Conservation (phyloP, 2,113 vertebrate genomes). For the Phainopepla nitens region DNA sequence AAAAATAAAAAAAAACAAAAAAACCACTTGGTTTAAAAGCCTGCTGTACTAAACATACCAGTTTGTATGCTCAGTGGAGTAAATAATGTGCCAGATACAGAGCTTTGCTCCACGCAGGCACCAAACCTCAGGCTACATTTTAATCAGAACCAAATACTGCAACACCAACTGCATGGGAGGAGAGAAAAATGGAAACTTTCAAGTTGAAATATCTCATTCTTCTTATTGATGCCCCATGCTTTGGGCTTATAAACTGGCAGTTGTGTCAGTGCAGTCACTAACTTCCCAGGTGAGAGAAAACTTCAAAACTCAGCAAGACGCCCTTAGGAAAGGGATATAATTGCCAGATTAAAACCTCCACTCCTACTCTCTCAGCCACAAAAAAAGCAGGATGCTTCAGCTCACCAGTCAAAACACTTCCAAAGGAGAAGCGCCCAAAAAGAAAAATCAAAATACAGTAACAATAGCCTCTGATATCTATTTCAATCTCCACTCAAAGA, state of each 20-base stretch:
- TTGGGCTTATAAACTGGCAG: neutral
- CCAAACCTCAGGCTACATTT: neutral
- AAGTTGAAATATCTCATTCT: neutral
- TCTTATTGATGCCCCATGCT: neutral
- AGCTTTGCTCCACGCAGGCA: neutral
- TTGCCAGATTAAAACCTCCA: conserved; percentile 20
- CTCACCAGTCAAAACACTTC: neutral
- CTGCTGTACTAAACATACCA: neutral
- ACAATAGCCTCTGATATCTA: neutral
- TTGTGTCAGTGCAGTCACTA: neutral
- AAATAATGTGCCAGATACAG: neutral
- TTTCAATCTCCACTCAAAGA: neutral
- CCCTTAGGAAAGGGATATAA: neutral
- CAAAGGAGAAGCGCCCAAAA: neutral
- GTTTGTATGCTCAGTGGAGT: neutral
- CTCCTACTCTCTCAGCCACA: neutral
- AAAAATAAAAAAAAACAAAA: neutral
- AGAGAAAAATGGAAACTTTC: neutral
- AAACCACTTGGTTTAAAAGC: neutral
- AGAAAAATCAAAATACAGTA: neutral
- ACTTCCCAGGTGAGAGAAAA: neutral
- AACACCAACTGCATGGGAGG: neutral
- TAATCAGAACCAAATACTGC: conserved; percentile 19
- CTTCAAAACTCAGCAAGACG: conserved; percentile 14
- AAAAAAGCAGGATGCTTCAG: neutral